These are phyloP conservation scores for Vultur gryphus DNA, from an alignment of 2,797 vertebrate species.

Conservation along the genomic window DNA sequence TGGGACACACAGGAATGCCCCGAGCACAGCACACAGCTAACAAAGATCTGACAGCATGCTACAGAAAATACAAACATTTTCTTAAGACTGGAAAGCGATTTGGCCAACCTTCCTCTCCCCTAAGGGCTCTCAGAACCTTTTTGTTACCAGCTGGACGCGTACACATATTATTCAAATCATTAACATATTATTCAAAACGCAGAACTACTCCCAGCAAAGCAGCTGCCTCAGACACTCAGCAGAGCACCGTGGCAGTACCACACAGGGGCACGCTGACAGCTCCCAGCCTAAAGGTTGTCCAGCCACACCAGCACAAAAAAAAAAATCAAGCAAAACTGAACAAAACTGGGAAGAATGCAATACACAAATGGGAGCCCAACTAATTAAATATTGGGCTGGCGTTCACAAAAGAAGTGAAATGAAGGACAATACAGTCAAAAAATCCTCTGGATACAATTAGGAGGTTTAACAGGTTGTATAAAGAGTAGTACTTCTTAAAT, in stretches of 20 bases:
- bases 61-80: no score
- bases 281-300: neutral
- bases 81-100: neutral
- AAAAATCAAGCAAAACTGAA: neutral
- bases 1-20: fast-evolving
- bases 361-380: neutral
- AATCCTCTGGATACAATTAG: neutral
- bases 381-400: neutral
- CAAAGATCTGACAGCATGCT: neutral
- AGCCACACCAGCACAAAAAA: neutral
- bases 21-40: neutral
- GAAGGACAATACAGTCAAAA: neutral
- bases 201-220: neutral
- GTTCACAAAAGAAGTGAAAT: neutral
- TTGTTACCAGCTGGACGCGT: fast-evolving
- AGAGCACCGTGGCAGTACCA: neutral
- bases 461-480: neutral
- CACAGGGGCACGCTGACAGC: neutral
- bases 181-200: neutral
- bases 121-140: neutral
- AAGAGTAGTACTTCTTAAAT: neutral
- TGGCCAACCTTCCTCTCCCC: neutral
- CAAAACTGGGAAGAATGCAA: neutral
- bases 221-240: neutral
- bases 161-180: neutral